Percentiles rank a stretch among this genome's conserved stretches.
Conservation (phyloP, 2,113 vertebrate species). For the Desmodus rotundus region DNA sequence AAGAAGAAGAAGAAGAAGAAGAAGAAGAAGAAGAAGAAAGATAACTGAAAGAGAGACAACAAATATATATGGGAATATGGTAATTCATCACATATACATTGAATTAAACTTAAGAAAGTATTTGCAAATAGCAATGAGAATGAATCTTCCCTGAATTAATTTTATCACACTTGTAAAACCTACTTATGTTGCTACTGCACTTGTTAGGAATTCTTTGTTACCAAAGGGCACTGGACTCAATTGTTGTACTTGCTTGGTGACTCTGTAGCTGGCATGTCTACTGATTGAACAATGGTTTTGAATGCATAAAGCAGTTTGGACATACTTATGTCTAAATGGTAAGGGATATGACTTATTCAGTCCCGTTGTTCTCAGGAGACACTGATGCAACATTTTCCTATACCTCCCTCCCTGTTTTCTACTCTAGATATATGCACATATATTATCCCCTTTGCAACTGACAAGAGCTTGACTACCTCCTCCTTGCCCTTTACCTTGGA, state of each 20-base stretch:
- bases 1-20: no score
- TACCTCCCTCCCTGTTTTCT: background rate
- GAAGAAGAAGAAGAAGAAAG: no score
- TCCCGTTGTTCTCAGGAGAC: background rate
- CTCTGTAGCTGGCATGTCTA: background rate
- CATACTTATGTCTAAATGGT: background rate
- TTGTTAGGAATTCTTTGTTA: background rate
- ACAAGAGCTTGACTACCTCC: background rate
- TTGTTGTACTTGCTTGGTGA: background rate
- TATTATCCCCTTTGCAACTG: background rate
- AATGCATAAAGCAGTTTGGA: background rate
- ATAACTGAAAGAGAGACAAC: background rate
- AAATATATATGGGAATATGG: background rate
- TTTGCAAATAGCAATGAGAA: background rate
- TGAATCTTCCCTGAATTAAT: background rate
- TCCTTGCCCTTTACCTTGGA: background rate
- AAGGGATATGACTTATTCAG: background rate
- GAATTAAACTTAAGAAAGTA: background rate
- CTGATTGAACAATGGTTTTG: background rate
- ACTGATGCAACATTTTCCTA: background rate
- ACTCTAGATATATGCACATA: background rate
- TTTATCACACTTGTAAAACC: background rate
- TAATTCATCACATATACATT: background rate
- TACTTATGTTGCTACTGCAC: background rate
- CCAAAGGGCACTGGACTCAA: background rate